Conservation (phyloP, 2,888 invertebrate species). For the Neoaliturus tenellus region DNA sequence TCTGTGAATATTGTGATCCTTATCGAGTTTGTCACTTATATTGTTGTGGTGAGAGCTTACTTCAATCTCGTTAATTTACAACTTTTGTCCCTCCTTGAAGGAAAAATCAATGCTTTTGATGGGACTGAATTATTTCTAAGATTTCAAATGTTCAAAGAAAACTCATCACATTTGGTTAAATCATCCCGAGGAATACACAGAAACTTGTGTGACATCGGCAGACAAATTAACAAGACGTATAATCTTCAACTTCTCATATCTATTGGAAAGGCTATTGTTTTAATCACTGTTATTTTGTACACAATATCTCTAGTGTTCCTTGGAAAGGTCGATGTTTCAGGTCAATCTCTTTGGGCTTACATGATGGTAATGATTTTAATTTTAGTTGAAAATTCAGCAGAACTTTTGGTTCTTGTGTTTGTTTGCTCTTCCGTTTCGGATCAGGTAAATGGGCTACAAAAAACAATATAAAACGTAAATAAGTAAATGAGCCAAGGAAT, state of each 20-base stretch:
- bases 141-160: background rate
- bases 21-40: slow-evolving; percentile 12
- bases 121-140: background rate
- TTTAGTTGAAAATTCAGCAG: slow-evolving; percentile 4
- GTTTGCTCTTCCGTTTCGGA: slow-evolving; percentile 21
- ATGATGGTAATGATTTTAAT: background rate
- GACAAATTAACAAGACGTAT: background rate
- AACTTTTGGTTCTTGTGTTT: slow-evolving; percentile 16
- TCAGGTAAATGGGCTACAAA: slow-evolving; percentile 32
- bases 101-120: background rate
- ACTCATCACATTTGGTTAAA: background rate
- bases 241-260: background rate
- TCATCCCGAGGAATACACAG: background rate
- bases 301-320: slow-evolving; percentile 19
- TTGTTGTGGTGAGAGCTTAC: background rate
- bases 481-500: too few relatives aligned
- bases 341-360: background rate
- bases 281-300: slow-evolving; percentile 42
- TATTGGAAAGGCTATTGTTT: slow-evolving; percentile 13
- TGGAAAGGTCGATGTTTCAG: background rate
- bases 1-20: background rate
- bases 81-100: background rate
- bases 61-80: background rate
- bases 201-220: background rate
- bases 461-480: too few relatives aligned